Evolutionary conservation across 1,140 invertebrate species (phyloP), one percentile per base, ranked within the genome.

Genomic region (Dendroctonus ponderosae): DNA sequence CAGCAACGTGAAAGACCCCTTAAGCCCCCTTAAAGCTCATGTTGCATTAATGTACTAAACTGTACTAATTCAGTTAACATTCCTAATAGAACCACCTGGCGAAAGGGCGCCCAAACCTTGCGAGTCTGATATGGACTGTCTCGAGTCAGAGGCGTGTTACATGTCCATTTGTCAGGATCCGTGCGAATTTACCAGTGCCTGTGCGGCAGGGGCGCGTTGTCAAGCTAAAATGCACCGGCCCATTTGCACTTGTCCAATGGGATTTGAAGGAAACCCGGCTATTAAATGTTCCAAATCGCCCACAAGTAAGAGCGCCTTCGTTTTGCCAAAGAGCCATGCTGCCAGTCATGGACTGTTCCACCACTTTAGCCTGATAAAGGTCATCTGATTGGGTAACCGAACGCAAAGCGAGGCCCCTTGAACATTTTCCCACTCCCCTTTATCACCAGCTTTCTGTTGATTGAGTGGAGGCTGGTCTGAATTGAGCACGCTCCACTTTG

Each of bases 241-340:
- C 5, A 88, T 91, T 78, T 92, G 89, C 81, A 89, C 86, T 70
- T 89, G 87, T 78, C 86, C 86, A 8, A 84, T 85, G 70, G 86
- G 85, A 74, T 87, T 87, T 75, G 87, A 91, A 76, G 89, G 90
- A 74, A 87, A 91, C 78, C 89, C 89, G 12, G 85, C 87, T 68
- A 79, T 87, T 75, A 88, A 89, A 80, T 90, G 88, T 83, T 83
- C 85, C 77, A 84, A 85, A 72, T 80, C 82, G 71, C 81, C 85
- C 78, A 83, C 85, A 86, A 85, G 88, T 90, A 89, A 90, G 88
- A 76, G 26, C 50, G 50, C 9, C n/a, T 15, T 52, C 37, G n/a
- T 26, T 26, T 26, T 26, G 26, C 26, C 26, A 26, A 26, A 2
- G 26, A 26, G 26, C 26, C 26, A 26, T 26, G 26, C 26, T 26